Conservation (phyloP, 1,140 invertebrate genomes). For the Rhysida immarginata region DNA sequence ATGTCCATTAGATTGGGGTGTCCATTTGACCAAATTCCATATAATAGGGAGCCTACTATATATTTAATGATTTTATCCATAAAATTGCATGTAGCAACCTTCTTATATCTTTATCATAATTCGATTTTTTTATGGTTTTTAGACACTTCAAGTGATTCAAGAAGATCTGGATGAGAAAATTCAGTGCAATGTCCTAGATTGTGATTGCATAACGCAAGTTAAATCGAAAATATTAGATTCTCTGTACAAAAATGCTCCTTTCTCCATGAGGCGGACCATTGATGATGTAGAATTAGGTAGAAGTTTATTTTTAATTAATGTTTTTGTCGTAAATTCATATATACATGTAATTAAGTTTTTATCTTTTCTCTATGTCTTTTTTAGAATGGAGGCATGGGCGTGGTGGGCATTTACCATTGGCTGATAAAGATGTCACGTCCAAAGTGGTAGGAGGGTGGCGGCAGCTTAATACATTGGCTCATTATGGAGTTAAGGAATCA, state of each 20-base stretch:
- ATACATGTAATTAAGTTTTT: neutral
- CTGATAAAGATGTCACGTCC: slow-evolving; percentile 84
- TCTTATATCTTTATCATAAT: too few species aligned
- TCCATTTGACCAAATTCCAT: too few species aligned
- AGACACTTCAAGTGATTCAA: slow-evolving; percentile 78
- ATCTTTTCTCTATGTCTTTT: neutral
- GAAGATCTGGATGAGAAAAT: slow-evolving; percentile 89
- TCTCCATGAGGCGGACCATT: slow-evolving; percentile 75
- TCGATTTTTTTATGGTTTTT: slow-evolving; percentile 20
- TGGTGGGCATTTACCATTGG: slow-evolving; percentile 74
- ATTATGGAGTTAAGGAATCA: slow-evolving; percentile 88
- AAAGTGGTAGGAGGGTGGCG: slow-evolving; percentile 78
- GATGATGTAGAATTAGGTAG: slow-evolving; percentile 72
- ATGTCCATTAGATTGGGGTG: too few species aligned
- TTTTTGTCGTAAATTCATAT: neutral
- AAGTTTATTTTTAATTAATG: neutral
- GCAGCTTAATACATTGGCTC: slow-evolving; percentile 76
- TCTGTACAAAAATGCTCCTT: slow-evolving; percentile 92
- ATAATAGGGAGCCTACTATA: too few species aligned
- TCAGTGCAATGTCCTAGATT: slow-evolving; percentile 89
- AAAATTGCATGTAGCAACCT: too few species aligned
- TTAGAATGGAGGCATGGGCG: slow-evolving; percentile 79
- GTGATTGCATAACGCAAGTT: slow-evolving; percentile 96
- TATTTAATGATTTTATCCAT: too few species aligned
- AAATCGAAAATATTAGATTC: slow-evolving; percentile 95